Conservation (phyloP, 2,113 vertebrate genomes). For the Aramus guarauna region DNA sequence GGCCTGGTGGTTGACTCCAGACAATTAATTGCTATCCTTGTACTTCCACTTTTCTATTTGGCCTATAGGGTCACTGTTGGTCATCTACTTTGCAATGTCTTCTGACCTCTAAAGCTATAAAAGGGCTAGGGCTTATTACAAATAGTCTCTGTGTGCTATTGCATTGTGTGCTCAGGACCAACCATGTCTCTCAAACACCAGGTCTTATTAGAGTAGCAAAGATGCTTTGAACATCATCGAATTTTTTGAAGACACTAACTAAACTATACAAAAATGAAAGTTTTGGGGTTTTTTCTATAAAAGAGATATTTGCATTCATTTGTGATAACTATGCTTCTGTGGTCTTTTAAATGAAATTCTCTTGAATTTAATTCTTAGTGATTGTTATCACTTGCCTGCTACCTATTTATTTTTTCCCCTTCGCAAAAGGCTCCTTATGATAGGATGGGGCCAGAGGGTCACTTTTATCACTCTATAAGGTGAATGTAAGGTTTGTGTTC, state of each 20-base stretch:
- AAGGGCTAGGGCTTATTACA: neutral
- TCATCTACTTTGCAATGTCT: neutral
- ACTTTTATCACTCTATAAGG: neutral
- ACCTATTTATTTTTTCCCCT: neutral
- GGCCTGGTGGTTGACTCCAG: neutral
- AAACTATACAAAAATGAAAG: neutral
- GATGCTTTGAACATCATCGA: neutral
- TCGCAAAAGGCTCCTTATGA: neutral
- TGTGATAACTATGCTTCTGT: neutral
- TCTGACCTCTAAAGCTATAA: neutral
- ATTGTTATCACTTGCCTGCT: neutral
- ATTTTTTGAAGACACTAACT: neutral
- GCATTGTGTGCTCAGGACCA: neutral
- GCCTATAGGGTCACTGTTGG: neutral
- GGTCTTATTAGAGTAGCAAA: neutral
- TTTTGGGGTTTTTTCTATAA: too few species aligned
- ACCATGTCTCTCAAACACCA: neutral
- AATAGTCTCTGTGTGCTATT: neutral
- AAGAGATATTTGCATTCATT: neutral
- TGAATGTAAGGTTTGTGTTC: neutral
- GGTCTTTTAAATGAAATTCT: neutral
- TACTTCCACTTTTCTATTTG: neutral
- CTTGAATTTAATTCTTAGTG: too few species aligned
- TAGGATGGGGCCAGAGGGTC: neutral
- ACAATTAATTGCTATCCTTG: neutral